Percentiles rank a stretch among this genome's conserved stretches.
Evolutionary conservation across 2,888 invertebrate species (phyloP).

Genomic region (Phengaris alcon): DNA sequence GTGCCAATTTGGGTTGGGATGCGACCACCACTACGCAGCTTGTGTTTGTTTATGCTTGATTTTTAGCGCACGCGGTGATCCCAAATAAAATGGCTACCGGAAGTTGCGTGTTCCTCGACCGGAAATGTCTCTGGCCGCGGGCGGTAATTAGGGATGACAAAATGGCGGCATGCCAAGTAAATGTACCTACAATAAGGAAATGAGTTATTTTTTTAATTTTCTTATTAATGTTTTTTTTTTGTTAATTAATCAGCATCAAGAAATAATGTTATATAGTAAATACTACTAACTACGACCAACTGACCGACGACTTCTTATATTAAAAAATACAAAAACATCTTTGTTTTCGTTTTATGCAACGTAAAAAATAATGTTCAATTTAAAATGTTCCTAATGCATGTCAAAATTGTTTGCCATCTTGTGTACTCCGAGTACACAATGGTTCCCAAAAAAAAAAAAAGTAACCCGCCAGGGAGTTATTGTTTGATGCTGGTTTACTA

Average conservation of each 20-base stretch:
- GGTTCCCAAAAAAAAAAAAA: too few species aligned
- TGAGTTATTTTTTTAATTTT: conserved; percentile 42
- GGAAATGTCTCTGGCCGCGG: conserved; percentile 40
- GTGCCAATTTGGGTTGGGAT: conserved; percentile 30
- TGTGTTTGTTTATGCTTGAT: conserved; percentile 60
- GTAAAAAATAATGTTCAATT: not conserved
- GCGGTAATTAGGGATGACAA: conserved; percentile 39
- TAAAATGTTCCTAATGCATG: not conserved
- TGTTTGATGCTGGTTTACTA: conserved; percentile 15
- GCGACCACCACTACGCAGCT: conserved; percentile 56
- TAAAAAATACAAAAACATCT: not conserved
- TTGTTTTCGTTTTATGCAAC: not conserved
- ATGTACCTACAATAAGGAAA: conserved; percentile 45
- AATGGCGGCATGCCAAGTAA: conserved; percentile 42
- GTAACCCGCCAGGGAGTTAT: not conserved
- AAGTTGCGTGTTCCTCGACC: conserved; percentile 35
- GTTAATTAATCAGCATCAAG: conserved; percentile 37
- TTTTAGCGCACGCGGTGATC: conserved; percentile 51
- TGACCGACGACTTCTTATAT: not conserved
- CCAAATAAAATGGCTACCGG: conserved; percentile 38
- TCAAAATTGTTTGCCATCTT: not conserved
- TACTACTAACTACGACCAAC: not conserved
- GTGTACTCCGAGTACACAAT: not conserved
- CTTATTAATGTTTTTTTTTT: conserved; percentile 25
- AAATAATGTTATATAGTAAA: conserved; percentile 12